Evolutionary conservation across 2,888 invertebrate genomes (phyloP), one percentile per base, ranked within the genome.

Genomic region (Trichopria drosophilae): DNA sequence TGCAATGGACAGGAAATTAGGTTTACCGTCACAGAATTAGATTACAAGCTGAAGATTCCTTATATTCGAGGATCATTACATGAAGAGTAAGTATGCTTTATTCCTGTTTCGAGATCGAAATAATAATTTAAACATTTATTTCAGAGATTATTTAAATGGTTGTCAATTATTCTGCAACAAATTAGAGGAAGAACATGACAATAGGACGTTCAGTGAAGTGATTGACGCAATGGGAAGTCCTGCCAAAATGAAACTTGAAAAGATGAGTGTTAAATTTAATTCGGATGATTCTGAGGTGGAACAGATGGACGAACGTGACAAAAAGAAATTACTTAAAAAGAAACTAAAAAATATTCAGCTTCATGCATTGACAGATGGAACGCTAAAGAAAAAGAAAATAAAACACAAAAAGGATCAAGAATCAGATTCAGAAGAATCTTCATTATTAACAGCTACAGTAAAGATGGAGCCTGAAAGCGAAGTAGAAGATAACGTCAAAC

Each of bases 61-160:
- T 85, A 84, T 62, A 84, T 87, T 19, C 77, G 81, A 65, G 86
- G 83, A 51, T 77, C 79, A 70, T 67, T 87, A 36, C 73, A 82
- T 66, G 75, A 78, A 65, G 77, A 79, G 82, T 76, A 57, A 63
- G 65, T 55, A 23, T 4, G 22, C 12, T 13, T 29, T 29, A n/a
- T 20, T 23, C 28, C n/a, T 34, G 12, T 32, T 7, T 4, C 6
- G 28, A 22, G 29, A 29, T 13, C 22, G 15, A 36, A 22, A 24
- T 37, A 24, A 28, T 39, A 13, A 22, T 13, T 40, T 24, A 20
- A 36, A 35, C 13, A 26, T 45, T 26, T 22, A 6, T 60, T 62
- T 39, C 43, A 68, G 68, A 4, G 55, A 67, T 26, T 69, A 68
- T 43, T 54, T 59, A n/a, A 34, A 41, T 46, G 65, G 64, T 1